These are phyloP conservation scores for Myanophis thanlyinensis DNA, from an alignment of 2,113 vertebrate species.

Conservation along the genomic window DNA sequence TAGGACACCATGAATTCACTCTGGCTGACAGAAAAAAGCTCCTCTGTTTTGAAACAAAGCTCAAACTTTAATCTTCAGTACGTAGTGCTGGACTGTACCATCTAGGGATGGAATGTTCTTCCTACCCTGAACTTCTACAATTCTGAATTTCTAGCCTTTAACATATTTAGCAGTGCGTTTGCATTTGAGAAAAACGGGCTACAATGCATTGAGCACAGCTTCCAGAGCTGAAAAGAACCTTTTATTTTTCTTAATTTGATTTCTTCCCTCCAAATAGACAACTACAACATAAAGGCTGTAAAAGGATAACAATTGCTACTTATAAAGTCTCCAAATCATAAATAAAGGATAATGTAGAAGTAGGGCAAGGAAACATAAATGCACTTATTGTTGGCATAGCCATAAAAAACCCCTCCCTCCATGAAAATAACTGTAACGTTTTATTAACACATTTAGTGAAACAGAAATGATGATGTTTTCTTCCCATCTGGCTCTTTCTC, in stretches of 20 bases:
- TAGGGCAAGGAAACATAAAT: constrained; percentile 27
- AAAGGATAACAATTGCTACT: constrained; percentile 33
- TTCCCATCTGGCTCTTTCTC: constrained; percentile 29
- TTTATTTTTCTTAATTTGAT: constrained; percentile 39
- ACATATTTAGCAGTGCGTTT: constrained; percentile 11
- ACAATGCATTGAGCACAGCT: constrained; percentile 13
- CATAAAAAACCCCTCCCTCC: constrained; percentile 24
- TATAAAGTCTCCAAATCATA: constrained; percentile 27
- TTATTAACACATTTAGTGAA: constrained; percentile 40
- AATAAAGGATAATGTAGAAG: constrained; percentile 35
- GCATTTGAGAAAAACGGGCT: constrained; percentile 19
- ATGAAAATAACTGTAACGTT: constrained; percentile 36
- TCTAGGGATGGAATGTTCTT: background rate
- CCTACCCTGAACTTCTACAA: background rate
- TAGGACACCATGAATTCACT: background rate
- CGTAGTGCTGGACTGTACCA: background rate
- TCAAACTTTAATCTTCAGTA: background rate
- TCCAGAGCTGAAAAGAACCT: constrained; percentile 7
- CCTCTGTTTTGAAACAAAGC: background rate
- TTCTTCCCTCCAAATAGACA: constrained; percentile 22
- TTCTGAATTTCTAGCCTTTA: constrained; percentile 3
- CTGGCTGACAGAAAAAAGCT: background rate
- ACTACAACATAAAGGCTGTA: constrained; percentile 22
- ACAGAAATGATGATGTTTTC: constrained; percentile 29
- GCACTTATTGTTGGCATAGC: constrained; percentile 23